Evolutionary conservation across 2,113 vertebrate genomes (phyloP).

Genomic region (Notarius lentiginosus): DNA sequence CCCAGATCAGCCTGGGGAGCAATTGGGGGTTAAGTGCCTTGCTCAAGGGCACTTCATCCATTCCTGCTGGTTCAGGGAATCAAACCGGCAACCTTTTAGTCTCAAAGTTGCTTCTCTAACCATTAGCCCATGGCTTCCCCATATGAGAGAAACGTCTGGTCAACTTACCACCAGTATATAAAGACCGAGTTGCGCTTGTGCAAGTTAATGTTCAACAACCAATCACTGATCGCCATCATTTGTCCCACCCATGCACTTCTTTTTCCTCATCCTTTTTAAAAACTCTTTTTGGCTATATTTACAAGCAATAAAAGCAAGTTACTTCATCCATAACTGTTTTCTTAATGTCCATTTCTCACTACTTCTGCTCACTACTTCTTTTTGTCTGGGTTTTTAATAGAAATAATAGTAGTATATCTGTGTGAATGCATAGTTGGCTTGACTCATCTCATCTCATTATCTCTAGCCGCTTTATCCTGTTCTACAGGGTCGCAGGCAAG

Average conservation of each 20-base stretch:
- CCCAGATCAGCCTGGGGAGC: no score
- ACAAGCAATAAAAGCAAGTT: background rate
- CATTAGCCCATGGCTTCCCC: no score
- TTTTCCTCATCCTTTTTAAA: background rate
- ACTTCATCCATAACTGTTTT: background rate
- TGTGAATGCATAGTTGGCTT: background rate
- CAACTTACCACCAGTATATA: background rate
- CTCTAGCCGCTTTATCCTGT: no score
- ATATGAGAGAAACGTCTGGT: background rate
- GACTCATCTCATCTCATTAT: no score
- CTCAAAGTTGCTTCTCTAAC: no score
- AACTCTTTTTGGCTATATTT: background rate
- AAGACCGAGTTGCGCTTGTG: background rate
- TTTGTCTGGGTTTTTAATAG: background rate
- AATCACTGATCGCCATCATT: background rate
- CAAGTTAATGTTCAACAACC: background rate
- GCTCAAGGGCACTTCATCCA: no score
- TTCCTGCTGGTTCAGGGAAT: no score
- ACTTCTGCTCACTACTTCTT: background rate
- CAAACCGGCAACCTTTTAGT: no score
- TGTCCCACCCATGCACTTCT: background rate
- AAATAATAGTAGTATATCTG: background rate
- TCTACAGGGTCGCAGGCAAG: no score
- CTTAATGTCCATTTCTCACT: background rate
- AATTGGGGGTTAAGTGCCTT: no score